Evolutionary conservation across 2,888 invertebrate genomes (phyloP), one percentile per base, ranked within the genome.

Genomic region (Rhodophaea formosa): DNA sequence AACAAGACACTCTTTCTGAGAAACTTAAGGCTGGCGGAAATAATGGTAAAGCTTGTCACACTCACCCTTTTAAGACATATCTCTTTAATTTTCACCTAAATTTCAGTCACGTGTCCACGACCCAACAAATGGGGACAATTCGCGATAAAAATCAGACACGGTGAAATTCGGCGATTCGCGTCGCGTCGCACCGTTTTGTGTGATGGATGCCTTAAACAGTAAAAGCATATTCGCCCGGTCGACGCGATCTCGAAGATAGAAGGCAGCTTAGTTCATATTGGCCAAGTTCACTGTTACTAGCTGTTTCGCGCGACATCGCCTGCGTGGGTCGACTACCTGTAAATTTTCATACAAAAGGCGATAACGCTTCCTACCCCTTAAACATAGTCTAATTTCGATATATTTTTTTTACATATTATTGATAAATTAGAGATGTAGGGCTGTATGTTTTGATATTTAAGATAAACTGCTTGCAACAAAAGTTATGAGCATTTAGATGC

Each of bases 161-260:
- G 23, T 32, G 29, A 17, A 23, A 51, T 39, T 43, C 42, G 47
- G 39, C 29, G 29, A 56, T 56, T 56, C 56, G 49, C 49, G 3
- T 14, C 56, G 56, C 49, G 56, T 56, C 56, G 29, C 56, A 51
- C 29, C 56, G 49, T 56, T 56, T 56, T 56, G 56, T 56, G 42
- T 49, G 56, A 56, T 56, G 49, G 43, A 56, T 56, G 56, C 56
- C 49, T 56, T 29, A 43, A 56, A 56, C 56, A 49, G 56, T 49
- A 49, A 49, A 43, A 43, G 49, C 49, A 56, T 56, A 56, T 56
- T 56, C 56, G 43, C 49, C 43, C 39, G 49, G 56, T 49, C 49
- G 56, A 51, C 30, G 47, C 56, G 56, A 56, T 56, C 49, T 43
- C 35, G 10, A 32, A 51, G 51, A 51, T 51, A 51, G 12, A 35